phyloP scores from a whole-genome alignment of 2,888 invertebrate genomes.

The Diloba caeruleocephala region DNA sequence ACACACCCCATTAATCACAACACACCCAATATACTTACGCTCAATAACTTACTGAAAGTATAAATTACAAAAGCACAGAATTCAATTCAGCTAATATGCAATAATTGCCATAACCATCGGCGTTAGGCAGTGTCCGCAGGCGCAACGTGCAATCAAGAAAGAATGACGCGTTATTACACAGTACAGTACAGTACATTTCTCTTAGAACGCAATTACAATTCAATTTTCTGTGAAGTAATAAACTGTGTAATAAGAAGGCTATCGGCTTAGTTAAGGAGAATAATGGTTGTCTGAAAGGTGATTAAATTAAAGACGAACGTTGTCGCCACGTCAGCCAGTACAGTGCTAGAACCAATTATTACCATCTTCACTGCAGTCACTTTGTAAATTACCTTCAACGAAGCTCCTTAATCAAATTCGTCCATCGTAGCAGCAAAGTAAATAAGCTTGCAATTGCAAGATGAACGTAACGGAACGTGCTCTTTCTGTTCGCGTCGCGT shows the following conservation, averaged over 20 bases:
- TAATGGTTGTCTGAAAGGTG: conserved; percentile 60
- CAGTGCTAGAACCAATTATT: conserved; percentile 57
- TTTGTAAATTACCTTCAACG: conserved; percentile 34
- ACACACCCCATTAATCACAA: conserved; percentile 75
- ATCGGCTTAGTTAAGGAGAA: conserved; percentile 52
- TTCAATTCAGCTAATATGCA: conserved; percentile 82
- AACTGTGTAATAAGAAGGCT: conserved; percentile 66
- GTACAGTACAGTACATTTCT: no score
- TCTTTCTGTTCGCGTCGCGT: conserved; percentile 56
- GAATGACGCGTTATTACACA: conserved; percentile 77
- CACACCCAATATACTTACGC: conserved; percentile 64
- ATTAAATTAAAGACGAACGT: conserved; percentile 68
- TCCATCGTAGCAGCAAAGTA: conserved; percentile 64
- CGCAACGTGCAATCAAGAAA: conserved; percentile 71
- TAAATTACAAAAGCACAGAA: conserved; percentile 64
- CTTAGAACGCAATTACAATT: conserved; percentile 80
- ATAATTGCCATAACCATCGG: conserved; percentile 72
- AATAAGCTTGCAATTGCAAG: conserved; percentile 71
- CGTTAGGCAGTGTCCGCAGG: conserved; percentile 58
- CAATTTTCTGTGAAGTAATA: conserved; percentile 77
- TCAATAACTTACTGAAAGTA: conserved; percentile 75
- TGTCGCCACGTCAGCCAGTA: conserved; percentile 53
- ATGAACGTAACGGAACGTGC: conserved; percentile 72
- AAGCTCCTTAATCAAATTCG: conserved; percentile 50
- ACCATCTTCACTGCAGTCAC: conserved; percentile 47